Evolutionary conservation across 2,113 vertebrate species (phyloP).

Genomic region (Mus pahari): DNA sequence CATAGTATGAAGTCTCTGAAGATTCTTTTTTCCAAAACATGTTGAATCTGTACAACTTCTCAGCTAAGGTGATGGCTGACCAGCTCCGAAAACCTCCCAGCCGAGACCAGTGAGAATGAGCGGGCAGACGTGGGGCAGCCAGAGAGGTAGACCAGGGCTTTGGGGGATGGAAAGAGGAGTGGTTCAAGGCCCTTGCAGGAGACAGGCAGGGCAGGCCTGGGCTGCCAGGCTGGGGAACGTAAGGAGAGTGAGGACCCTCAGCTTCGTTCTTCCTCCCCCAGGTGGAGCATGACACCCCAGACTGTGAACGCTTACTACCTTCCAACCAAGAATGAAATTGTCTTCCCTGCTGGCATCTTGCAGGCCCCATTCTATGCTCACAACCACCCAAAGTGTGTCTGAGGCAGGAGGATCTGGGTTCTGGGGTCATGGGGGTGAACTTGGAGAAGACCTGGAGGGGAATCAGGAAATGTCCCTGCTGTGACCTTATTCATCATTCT

Average conservation of each 20-base stretch:
- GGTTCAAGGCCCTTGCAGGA: background rate
- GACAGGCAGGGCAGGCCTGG: background rate
- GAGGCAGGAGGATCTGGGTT: conserved; percentile 34
- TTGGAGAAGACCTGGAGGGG: background rate
- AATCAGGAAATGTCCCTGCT: background rate
- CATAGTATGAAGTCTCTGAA: conserved; percentile 96
- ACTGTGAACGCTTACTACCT: conserved; percentile 99
- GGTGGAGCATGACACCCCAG: conserved; percentile 99
- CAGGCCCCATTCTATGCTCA: conserved; percentile 98
- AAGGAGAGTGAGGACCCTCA: background rate
- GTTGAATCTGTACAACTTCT: conserved; percentile 99
- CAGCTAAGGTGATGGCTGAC: conserved; percentile 97
- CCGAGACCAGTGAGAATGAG: conserved; percentile 94
- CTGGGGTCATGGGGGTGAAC: background rate
- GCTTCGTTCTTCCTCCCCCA: conserved; percentile 71
- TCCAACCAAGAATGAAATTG: conserved; percentile 98
- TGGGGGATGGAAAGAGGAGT: background rate
- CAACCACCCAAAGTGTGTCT: conserved; percentile 95
- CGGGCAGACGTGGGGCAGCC: background rate
- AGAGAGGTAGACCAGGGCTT: conserved; percentile 9
- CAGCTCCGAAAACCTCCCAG: conserved; percentile 97
- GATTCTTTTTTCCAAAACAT: conserved; percentile 99
- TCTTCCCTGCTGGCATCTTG: conserved; percentile 97
- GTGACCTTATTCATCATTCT: background rate
- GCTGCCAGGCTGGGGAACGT: background rate